Evolutionary conservation across 2,113 vertebrate species (phyloP), one percentile per base, ranked within the genome.

Genomic region (Struthio camelus): DNA sequence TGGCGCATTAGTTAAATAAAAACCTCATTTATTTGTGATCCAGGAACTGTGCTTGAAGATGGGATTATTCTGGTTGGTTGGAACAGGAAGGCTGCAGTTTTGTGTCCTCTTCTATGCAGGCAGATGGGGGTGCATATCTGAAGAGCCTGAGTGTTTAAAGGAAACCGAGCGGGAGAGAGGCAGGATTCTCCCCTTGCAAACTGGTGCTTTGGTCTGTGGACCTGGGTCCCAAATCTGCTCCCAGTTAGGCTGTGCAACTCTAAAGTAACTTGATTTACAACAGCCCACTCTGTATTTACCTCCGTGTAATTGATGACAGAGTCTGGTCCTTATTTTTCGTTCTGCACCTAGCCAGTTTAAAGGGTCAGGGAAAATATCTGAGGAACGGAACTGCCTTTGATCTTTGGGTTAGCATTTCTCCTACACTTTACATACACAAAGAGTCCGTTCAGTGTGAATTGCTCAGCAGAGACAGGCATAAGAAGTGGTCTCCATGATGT

Each of bases 321-420:
- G 89, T 73, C 94, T 96, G 94, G 85, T 85, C 85, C 90, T 84
- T 95, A 91, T 97, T 97, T 96, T 80, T 91, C 46, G 10, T 96
- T 91, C 93, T 86, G 69, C 76, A 95, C 90, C 91, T 90, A 83
- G 38, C 28, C 82, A 88, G 91, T 93, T 91, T 93, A 95, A 96
- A 96, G 94, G 91, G 91, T 96, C 94, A 93, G 72, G 65, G 82
- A 90, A 95, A 96, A 94, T 96, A 95, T 79, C 80, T 94, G 87
- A 96, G 72, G 76, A 95, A 88, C 87, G 90, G 87, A 86, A 78
- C 46, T 58, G 79, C 61, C 91, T 97, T 97, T 97, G 95, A 95
- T 95, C 93, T 96, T 91, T 76, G 65, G 79, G 96, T 96, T 95
- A 94, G 85, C 94, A 86, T 78, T 88, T 95, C 85, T 96, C 54